Evolutionary conservation across 2,888 invertebrate species (phyloP).

Genomic region (Pyrgus malvae): DNA sequence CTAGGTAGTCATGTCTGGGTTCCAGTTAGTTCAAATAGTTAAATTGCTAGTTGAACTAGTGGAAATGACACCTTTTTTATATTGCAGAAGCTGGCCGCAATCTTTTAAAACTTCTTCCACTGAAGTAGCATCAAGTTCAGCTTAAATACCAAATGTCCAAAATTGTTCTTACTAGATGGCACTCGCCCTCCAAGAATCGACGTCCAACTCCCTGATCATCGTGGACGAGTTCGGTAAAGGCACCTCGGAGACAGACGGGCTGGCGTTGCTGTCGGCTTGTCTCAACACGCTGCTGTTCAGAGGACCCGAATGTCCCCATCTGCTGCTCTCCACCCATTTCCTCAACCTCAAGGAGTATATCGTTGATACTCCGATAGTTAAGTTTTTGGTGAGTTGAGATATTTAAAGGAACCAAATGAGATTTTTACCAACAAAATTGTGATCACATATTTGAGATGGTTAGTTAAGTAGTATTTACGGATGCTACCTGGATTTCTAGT

Average conservation of each 20-base stretch:
- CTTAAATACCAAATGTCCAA: too few relatives aligned
- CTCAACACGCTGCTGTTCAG: constrained; percentile 84
- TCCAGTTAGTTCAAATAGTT: too few relatives aligned
- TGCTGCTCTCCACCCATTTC: constrained; percentile 90
- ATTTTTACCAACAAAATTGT: too few relatives aligned
- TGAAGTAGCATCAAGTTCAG: too few relatives aligned
- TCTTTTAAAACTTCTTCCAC: too few relatives aligned
- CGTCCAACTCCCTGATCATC: constrained; percentile 86
- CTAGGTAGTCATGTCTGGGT: too few relatives aligned
- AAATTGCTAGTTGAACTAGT: too few relatives aligned
- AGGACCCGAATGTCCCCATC: constrained; percentile 84
- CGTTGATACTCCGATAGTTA: constrained; percentile 72
- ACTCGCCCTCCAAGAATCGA: constrained; percentile 84
- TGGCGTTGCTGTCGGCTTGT: constrained; percentile 86
- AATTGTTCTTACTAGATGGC: constrained; percentile 84
- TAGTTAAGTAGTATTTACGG: too few relatives aligned
- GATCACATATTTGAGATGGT: too few relatives aligned
- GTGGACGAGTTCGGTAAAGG: constrained; percentile 96
- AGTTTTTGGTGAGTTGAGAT: constrained; percentile 72
- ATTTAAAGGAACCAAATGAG: background rate
- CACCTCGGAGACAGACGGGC: constrained; percentile 88
- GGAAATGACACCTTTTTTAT: too few relatives aligned
- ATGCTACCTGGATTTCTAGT: too few relatives aligned
- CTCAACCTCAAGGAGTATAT: constrained; percentile 84
- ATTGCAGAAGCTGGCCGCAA: too few relatives aligned